Conservation (phyloP, 2,888 invertebrate genomes). For the Mesoligia furuncula region DNA sequence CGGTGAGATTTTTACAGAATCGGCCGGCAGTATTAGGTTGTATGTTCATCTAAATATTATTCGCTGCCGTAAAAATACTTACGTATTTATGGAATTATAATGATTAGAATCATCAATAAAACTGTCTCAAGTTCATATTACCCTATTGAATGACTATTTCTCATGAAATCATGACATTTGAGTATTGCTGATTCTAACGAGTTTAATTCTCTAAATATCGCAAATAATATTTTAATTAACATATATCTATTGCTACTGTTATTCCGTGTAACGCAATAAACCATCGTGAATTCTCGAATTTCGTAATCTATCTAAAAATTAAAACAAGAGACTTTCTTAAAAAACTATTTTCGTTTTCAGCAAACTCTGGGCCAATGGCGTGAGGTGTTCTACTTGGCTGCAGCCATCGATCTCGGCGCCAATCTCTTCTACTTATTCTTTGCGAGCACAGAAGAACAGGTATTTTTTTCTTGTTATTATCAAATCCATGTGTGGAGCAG, state of each 20-base stretch:
- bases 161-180: too few species aligned
- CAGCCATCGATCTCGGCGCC: slow-evolving; percentile 93
- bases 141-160: too few species aligned
- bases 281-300: background rate
- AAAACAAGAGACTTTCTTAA: background rate
- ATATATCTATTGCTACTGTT: background rate
- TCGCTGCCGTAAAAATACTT: too few species aligned
- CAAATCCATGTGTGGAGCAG: background rate
- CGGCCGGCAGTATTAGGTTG: too few species aligned
- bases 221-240: background rate
- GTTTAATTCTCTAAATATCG: too few species aligned
- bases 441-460: slow-evolving; percentile 94
- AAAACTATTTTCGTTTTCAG: slow-evolving; percentile 76
- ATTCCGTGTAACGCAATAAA: background rate
- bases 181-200: too few species aligned
- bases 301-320: background rate
- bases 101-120: too few species aligned
- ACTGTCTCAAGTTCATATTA: too few species aligned
- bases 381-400: slow-evolving; percentile 95
- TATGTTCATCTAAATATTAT: too few species aligned
- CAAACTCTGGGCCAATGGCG: slow-evolving; percentile 94
- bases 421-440: slow-evolving; percentile 95
- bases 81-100: too few species aligned
- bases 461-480: slow-evolving; percentile 52
- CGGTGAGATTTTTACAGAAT: too few species aligned